Conservation (phyloP, 2,113 vertebrate species). For the Synodontis membranacea region DNA sequence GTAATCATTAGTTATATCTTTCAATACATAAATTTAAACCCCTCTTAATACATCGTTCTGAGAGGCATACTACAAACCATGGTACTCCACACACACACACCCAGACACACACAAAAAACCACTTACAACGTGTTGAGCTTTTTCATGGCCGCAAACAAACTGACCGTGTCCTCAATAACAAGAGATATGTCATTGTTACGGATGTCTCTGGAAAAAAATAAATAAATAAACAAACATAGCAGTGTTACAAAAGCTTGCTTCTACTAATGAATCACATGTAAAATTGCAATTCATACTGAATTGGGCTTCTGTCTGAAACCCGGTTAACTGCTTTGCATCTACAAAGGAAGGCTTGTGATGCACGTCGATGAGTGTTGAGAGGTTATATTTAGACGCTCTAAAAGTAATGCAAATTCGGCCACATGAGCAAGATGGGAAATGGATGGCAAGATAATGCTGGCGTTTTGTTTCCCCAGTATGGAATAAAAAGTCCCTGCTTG, state of each 20-base stretch:
- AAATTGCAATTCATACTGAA: background rate
- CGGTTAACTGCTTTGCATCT: background rate
- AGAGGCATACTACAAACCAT: background rate
- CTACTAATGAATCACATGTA: background rate
- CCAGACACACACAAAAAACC: too few species aligned
- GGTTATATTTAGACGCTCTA: too few species aligned
- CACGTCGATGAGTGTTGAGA: background rate
- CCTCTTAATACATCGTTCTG: background rate
- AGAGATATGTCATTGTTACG: constrained; percentile 92
- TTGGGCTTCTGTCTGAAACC: background rate
- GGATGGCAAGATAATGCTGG: background rate
- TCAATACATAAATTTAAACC: background rate
- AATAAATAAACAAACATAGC: background rate
- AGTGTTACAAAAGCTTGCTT: background rate
- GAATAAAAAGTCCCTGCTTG: background rate
- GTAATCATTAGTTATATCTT: background rate
- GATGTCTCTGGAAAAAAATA: constrained; percentile 42
- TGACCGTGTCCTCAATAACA: constrained; percentile 95
- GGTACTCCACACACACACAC: background rate
- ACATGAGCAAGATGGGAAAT: background rate
- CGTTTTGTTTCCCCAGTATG: background rate
- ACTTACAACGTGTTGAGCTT: constrained; percentile 88
- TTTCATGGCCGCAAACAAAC: constrained; percentile 91
- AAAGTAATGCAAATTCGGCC: background rate
- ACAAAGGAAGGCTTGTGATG: background rate